Conservation (phyloP, 2,888 invertebrate genomes). For the Eupithecia inturbata region DNA sequence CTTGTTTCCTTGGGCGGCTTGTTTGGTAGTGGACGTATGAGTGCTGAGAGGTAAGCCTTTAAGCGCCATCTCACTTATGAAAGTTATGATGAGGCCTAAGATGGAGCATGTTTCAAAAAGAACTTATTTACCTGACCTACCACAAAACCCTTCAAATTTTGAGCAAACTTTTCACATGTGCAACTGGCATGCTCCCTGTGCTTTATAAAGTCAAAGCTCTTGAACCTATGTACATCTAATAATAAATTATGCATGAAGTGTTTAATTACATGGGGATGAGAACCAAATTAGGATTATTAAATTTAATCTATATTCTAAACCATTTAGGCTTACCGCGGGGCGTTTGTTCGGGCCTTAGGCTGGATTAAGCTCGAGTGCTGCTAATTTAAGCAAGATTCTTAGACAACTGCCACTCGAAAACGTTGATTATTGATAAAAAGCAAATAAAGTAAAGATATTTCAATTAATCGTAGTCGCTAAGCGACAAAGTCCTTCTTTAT, state of each 20-base stretch:
- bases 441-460: no score
- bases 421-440: background rate
- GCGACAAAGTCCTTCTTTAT: no score
- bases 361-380: constrained; percentile 69
- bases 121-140: background rate
- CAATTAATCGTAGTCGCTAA: no score
- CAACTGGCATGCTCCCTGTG: background rate
- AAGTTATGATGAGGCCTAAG: background rate
- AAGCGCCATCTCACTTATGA: background rate
- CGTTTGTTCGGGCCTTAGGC: constrained; percentile 69
- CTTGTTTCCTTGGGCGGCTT: no score
- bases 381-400: constrained; percentile 59
- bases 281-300: constrained; percentile 74
- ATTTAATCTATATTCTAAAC: constrained; percentile 76
- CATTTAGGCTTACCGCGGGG: constrained; percentile 55
- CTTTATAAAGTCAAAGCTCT: background rate
- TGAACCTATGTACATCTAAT: background rate
- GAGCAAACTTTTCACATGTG: background rate
- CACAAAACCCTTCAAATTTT: background rate
- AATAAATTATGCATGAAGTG: constrained; percentile 37
- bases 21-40: no score
- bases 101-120: background rate
- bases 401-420: constrained; percentile 10
- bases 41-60: no score
- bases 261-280: constrained; percentile 57